Base-by-base conservation (phyloP, 2,888 invertebrate species). In the Scelioninae gen. 2 region DNA sequence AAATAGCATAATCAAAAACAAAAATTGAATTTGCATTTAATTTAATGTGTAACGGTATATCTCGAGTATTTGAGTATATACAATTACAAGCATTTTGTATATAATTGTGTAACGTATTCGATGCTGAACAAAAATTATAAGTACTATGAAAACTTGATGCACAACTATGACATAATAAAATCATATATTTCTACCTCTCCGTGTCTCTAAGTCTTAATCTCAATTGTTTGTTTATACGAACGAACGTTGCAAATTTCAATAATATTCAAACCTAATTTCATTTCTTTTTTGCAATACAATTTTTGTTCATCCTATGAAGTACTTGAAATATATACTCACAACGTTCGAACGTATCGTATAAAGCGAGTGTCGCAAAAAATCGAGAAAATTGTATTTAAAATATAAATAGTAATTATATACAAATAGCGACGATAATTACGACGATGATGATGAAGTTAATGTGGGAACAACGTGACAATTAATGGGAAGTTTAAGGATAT, bases 391-490 rank as follows among this genome's bases (percentile, higher is more conserved):
- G 39, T 65, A 55, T 43, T 65, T 37, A 67, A 67, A 55, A 72
- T 53, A 72, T 72, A 72, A 72, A 72, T 72, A 58, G 35, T 58
- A 72, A 72, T 72, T 72, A 72, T 72, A 55, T 72, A 72, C 72
- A 72, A 67, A 55, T 72, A 58, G 69, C 63, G 61, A 73, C 70
- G 60, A 70, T 50, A 43, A 65, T 43, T 45, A 72, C 39, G 55
- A 63, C 52, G 48, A 73, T 70, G 61, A 15, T 53, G 58, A 63
- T 53, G 53, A 63, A 22, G 22, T 43, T 61, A 50, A 73, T 73
- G 72, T 61, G 61, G 64, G 55, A 72, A 67, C 31, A 53, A 55
- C 37, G 13, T 72, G 60, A 64, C 13, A 35, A 61, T 48, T 16
- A 67, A 67, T 61, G 72, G 43, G 50, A 73, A 67, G 50, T 60